phyloP scores from a whole-genome alignment of 2,888 invertebrate genomes.

The Agrochola lota region DNA sequence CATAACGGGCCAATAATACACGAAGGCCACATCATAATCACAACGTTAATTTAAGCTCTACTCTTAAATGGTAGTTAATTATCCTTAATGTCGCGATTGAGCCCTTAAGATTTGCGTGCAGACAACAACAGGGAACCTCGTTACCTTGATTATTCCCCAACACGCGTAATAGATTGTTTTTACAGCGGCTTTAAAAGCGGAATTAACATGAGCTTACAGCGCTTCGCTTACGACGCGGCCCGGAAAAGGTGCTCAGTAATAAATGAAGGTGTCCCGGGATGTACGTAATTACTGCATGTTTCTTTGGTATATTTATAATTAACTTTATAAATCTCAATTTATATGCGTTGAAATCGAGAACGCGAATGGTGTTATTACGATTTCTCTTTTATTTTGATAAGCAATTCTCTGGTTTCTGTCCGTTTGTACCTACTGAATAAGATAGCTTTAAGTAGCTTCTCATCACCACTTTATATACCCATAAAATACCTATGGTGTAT shows the following conservation, averaged over 20 bases:
- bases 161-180: slow-evolving; percentile 59
- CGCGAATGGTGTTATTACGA: not conserved
- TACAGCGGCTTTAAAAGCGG: slow-evolving; percentile 42
- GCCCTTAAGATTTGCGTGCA: slow-evolving; percentile 48
- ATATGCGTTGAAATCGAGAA: slow-evolving; percentile 3
- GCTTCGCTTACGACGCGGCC: slow-evolving; percentile 15
- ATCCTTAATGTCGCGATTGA: slow-evolving; percentile 50
- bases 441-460: not conserved
- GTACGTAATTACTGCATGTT: slow-evolving; percentile 46
- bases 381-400: not conserved
- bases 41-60: slow-evolving; percentile 34
- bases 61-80: slow-evolving; percentile 46
- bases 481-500: not conserved
- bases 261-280: slow-evolving; percentile 38
- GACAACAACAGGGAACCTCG: slow-evolving; percentile 43
- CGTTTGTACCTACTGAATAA: not conserved
- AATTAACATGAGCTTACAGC: slow-evolving; percentile 45
- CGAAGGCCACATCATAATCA: slow-evolving; percentile 35
- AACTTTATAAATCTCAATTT: slow-evolving; percentile 36
- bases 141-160: slow-evolving; percentile 58
- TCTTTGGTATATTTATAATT: slow-evolving; percentile 41
- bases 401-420: not conserved
- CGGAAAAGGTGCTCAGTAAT: slow-evolving; percentile 29
- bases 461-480: not conserved
- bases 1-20: slow-evolving; percentile 11